Conservation (phyloP, 2,797 vertebrate species). For the Trematomus bernacchii region DNA sequence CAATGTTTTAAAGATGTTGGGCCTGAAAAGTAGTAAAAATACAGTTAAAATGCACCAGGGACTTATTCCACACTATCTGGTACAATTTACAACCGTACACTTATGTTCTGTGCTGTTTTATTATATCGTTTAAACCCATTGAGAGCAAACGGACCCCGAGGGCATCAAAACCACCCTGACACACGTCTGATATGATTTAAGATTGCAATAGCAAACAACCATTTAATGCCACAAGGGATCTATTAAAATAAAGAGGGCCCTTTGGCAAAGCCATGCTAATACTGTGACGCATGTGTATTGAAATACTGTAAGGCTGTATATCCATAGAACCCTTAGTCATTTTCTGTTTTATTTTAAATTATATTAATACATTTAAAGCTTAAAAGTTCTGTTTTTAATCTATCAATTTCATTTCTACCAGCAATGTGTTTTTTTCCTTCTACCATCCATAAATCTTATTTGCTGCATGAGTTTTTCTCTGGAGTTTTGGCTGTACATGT, state of each 20-base stretch:
- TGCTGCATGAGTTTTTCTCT: neutral
- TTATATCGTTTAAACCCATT: neutral
- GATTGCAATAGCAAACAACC: slow-evolving; percentile 26
- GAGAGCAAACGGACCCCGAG: slow-evolving; percentile 31
- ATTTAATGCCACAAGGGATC: slow-evolving; percentile 18
- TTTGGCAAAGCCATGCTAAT: neutral
- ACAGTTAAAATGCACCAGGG: neutral
- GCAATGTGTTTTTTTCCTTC: no score
- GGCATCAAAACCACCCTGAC: slow-evolving; percentile 33
- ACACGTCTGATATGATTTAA: slow-evolving; percentile 45
- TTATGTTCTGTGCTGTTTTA: neutral
- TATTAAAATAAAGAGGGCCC: slow-evolving; percentile 26
- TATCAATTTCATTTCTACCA: no score
- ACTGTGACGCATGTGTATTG: neutral
- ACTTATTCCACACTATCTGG: neutral
- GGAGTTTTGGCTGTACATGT: neutral
- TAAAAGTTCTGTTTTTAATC: no score
- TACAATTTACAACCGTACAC: neutral
- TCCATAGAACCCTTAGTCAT: neutral
- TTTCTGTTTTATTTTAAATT: neutral
- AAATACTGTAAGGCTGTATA: neutral
- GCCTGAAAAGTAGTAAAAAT: no score
- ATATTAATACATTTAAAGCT: no score
- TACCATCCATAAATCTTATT: no score
- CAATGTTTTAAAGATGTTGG: neutral